Evolutionary conservation across 2,888 invertebrate genomes (phyloP).

Genomic region (Amphimallon solstitiale): DNA sequence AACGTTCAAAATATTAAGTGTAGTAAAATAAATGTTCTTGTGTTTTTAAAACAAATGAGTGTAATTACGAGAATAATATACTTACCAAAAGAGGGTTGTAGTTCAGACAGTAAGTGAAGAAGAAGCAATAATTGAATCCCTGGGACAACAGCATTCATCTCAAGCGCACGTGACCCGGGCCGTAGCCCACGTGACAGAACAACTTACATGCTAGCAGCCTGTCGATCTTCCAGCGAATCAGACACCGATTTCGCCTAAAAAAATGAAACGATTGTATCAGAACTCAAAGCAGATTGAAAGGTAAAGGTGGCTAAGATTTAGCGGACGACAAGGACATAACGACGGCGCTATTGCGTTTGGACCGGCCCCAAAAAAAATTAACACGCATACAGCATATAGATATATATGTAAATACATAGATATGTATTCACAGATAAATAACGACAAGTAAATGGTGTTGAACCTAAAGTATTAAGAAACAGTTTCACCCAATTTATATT

Average conservation of each 20-base stretch:
- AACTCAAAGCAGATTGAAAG: not conserved
- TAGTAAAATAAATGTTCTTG: too few relatives aligned
- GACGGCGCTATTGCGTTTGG: conserved; percentile 10
- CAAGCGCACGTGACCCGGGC: conserved; percentile 41
- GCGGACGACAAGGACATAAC: not conserved
- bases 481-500: too few relatives aligned
- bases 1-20: too few relatives aligned
- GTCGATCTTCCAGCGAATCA: conserved; percentile 31
- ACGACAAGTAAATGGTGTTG: not conserved
- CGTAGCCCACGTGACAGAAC: conserved; percentile 37
- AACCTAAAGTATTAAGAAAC: too few relatives aligned
- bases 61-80: conserved; percentile 1
- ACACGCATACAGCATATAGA: not conserved
- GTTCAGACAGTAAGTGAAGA: conserved; percentile 43
- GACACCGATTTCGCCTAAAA: conserved; percentile 30
- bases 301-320: conserved; percentile 11
- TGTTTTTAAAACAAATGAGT: not conserved
- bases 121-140: conserved; percentile 46
- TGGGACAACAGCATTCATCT: conserved; percentile 46
- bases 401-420: not conserved
- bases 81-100: conserved; percentile 43
- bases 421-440: not conserved
- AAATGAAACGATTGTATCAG: conserved; percentile 14
- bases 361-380: not conserved
- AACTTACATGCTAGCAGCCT: conserved; percentile 40